Evolutionary conservation across 2,113 vertebrate species (phyloP).

Genomic region (Pipa parva): DNA sequence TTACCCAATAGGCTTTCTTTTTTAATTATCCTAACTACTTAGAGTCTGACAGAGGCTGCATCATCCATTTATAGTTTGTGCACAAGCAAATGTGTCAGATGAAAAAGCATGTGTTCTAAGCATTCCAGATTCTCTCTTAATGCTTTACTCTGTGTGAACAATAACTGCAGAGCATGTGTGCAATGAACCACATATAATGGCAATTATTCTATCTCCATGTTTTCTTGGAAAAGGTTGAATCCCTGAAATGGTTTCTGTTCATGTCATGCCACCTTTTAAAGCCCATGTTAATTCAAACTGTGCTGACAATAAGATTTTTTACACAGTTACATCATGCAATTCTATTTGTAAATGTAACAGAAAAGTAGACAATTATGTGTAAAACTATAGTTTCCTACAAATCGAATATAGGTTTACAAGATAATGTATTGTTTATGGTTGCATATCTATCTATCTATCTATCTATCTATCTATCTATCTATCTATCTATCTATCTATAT

Average conservation of each 20-base stretch:
- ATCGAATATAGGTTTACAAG: no score
- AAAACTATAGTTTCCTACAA: no score
- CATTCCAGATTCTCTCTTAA: neutral
- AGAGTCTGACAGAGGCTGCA: conserved; percentile 71
- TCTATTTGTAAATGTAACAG: no score
- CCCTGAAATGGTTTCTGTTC: neutral
- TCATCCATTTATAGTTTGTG: conserved; percentile 51
- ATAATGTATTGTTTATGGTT: no score
- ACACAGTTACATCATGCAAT: no score
- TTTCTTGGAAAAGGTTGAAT: neutral
- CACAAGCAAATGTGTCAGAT: conserved; percentile 9
- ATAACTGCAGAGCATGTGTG: neutral
- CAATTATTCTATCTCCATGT: neutral
- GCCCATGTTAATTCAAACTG: neutral
- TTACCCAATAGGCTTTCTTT: conserved; percentile 97
- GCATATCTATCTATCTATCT: no score
- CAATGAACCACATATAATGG: neutral
- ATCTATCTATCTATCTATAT: no score
- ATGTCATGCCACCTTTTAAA: neutral
- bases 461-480: no score
- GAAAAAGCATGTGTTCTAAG: neutral
- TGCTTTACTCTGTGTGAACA: neutral
- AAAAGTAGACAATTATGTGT: no score
- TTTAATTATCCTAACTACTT: conserved; percentile 96
- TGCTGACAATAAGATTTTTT: neutral